These are phyloP conservation scores for Nineta flava DNA, from an alignment of 2,888 invertebrate species.

Conservation along the genomic window DNA sequence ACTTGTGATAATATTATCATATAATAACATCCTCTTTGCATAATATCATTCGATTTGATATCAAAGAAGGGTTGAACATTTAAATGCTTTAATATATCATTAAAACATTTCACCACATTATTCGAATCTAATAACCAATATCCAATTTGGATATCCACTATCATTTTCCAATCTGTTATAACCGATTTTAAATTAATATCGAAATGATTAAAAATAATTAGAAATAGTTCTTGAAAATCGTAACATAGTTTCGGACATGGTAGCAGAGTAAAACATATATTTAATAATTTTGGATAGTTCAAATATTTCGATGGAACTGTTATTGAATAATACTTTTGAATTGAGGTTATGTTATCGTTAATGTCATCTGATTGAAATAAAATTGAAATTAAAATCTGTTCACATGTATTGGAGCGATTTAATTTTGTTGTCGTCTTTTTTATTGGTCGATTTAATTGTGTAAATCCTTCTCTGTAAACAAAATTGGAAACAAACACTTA, in stretches of 20 bases:
- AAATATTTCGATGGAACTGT: no score
- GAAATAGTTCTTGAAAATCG: no score
- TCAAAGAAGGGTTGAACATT: not conserved
- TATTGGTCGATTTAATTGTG: not conserved
- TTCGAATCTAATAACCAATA: not conserved
- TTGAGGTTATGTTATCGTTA: no score
- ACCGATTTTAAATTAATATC: not conserved
- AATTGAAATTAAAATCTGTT: no score
- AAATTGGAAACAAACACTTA: no score
- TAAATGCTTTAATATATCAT: not conserved
- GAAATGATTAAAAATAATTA: no score
- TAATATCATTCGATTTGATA: not conserved
- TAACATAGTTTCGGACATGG: no score
- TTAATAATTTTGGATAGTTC: no score
- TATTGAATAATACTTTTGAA: no score
- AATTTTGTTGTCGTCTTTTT: not conserved
- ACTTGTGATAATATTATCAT: not conserved
- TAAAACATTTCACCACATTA: not conserved
- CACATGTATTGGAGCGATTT: no score
- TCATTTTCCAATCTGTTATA: not conserved
- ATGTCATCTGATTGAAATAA: no score
- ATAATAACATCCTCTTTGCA: not conserved
- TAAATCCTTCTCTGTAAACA: not conserved
- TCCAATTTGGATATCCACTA: not conserved
- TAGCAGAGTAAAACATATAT: no score